Evolutionary conservation across 37 sponge, comb jelly and placozoan genomes (phyloP), one percentile per base, ranked within the genome.

Genomic region (Axinella damicornis): DNA sequence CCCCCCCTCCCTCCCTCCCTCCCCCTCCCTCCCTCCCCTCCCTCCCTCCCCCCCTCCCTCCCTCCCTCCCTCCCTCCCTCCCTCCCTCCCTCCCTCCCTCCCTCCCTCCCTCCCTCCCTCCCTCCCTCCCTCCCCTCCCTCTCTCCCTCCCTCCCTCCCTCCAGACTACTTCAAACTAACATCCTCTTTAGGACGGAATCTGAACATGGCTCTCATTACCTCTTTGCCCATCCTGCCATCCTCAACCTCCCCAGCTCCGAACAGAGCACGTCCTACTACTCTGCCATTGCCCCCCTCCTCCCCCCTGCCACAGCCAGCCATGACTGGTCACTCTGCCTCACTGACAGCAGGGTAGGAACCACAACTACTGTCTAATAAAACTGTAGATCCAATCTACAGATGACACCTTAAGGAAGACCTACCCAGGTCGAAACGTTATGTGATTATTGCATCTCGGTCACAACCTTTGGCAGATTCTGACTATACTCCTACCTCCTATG

Each of bases 161-260:
- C 0, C 55, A 90, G 90, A 38, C 78, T 90, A 27, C 58, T 90
- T n/a, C 90, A 90, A 36, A 59, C 70, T 31, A 90, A 56, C 20
- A 46, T 90, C 24, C 19, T 90, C 9, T 90, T 90, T n/a, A 46
- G 90, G 55, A 21, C 22, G 28, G 37, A 56, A 6, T 31, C 25
- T 25, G 75, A 56, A 2, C 41, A 57, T 2, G 36, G 31, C 9
- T 37, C 63, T 19, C 35, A n/a, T 41, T 24, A 76, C 53, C 67
- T 69, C 16, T 63, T 78, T 78, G 85, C 79, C 18, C 78, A 71
- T 32, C 90, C 90, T 21, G 72, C 61, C 33, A 65, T 90, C 21
- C 39, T 90, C 53, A 69, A 83, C 55, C 74, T 90, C 40, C 79
- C 90, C 28, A 63, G 62, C 33, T 68, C 79, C 14, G 74, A 57